Conservation (phyloP, 2,113 vertebrate genomes). For the Vombatus ursinus region DNA sequence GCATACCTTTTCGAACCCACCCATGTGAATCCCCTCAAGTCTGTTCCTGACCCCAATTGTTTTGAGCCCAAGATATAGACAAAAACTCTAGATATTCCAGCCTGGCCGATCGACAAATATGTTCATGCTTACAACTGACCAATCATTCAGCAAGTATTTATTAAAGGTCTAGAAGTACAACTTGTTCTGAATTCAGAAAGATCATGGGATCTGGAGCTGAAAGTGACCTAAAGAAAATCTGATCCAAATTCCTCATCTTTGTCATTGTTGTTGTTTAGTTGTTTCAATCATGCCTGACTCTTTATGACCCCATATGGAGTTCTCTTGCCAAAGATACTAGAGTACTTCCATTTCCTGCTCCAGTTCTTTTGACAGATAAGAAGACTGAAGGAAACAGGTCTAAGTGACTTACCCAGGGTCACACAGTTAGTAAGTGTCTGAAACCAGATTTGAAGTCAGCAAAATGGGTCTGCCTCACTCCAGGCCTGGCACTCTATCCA, state of each 20-base stretch:
- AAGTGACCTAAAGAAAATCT: background rate
- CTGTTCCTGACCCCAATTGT: background rate
- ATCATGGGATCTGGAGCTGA: background rate
- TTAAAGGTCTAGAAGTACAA: background rate
- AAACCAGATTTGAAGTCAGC: background rate
- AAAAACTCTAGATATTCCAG: background rate
- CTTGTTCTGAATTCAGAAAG: background rate
- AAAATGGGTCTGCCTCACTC: background rate
- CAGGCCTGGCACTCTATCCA: background rate
- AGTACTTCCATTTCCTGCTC: too few species aligned
- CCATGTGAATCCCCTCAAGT: background rate
- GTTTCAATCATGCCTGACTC: background rate
- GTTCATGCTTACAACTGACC: background rate
- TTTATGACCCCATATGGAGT: background rate
- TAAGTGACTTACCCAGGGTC: background rate
- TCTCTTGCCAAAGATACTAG: background rate
- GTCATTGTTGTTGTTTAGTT: background rate
- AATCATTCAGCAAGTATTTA: background rate
- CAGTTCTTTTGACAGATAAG: too few species aligned
- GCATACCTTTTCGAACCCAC: background rate
- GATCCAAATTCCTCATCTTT: background rate
- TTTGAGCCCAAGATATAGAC: background rate
- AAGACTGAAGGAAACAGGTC: background rate
- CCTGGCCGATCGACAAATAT: background rate
- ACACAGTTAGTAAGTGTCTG: background rate